phyloP scores from a whole-genome alignment of 2,888 invertebrate species.

The Leptura quadrifasciata region DNA sequence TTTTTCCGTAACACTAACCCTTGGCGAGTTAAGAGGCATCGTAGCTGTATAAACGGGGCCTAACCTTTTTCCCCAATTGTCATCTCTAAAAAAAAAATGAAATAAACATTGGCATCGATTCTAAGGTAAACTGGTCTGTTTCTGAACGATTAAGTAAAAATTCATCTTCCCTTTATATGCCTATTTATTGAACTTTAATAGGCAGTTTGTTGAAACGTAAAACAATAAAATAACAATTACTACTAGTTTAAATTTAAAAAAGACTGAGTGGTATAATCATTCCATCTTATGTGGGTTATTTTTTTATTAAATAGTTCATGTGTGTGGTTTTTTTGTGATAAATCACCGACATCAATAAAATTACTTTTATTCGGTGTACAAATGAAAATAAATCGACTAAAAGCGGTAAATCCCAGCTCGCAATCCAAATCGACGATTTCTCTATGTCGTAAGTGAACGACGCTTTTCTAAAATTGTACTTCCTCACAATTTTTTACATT shows the following conservation, averaged over 20 bases:
- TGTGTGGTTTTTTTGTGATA: conserved; percentile 46
- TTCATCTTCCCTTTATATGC: too few relatives aligned
- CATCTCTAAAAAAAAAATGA: too few relatives aligned
- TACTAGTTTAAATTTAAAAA: not conserved
- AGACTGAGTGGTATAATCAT: not conserved
- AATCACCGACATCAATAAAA: conserved; percentile 54
- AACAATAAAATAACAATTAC: too few relatives aligned
- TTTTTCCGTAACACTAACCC: too few relatives aligned
- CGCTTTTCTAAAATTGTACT: conserved; percentile 50
- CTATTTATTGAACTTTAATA: too few relatives aligned
- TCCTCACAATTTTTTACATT: conserved; percentile 46
- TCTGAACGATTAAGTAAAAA: too few relatives aligned
- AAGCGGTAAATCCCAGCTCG: conserved; percentile 54
- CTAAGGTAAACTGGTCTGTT: too few relatives aligned
- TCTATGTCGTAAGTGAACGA: conserved; percentile 58
- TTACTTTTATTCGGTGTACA: conserved; percentile 52
- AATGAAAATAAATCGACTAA: conserved; percentile 56
- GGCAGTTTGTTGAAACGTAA: too few relatives aligned
- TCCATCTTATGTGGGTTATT: conserved; percentile 3
- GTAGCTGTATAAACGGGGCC: too few relatives aligned
- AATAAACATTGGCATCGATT: too few relatives aligned
- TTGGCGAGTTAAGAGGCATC: too few relatives aligned
- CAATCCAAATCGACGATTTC: conserved; percentile 63
- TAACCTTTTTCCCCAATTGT: too few relatives aligned
- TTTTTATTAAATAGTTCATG: conserved; percentile 16